Evolutionary conservation across 2,113 vertebrate genomes (phyloP), one percentile per base, ranked within the genome.

Genomic region (Leptosomus discolor): DNA sequence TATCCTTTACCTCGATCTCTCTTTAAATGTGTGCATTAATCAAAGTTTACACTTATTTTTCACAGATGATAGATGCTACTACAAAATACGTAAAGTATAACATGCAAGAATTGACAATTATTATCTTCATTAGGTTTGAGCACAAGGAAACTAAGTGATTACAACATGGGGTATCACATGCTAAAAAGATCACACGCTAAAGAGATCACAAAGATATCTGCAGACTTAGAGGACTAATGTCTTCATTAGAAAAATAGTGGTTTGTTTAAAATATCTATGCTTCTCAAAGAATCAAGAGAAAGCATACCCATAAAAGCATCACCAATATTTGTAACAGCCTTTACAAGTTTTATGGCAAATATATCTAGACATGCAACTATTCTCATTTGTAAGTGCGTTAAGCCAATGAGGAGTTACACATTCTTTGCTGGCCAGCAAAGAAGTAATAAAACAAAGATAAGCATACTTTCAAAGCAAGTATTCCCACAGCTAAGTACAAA

Each of bases 381-480:
- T 71, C 70, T 75, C 43, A 95, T 89, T 91, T 89, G 27, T 71
- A 93, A 94, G 65, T 50, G 57, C 53, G 91, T 8, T 53, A 37
- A 91, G 29, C 73, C 29, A 87, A 78, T 68, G 36, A 91, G 61
- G 74, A 96, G 45, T 81, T 92, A 92, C n/a, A 15, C 26, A 56
- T 92, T 87, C 68, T 78, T 91, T 91, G 19, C 34, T 65, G 57
- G 36, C 27, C 48, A 36, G 69, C 29, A 65, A 61, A 88, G 60
- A 46, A 78, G 68, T 41, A 91, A 89, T 85, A 91, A 93, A 94
- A 78, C 65, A 68, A 75, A 81, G 30, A 60, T 37, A 92, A 85
- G 22, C 24, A 75, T 45, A 63, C 12, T 92, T 94, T 86, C 43
- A 95, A 89, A 86, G 34, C 41, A 75, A 78, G 68, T 87, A 94